Conservation (phyloP, 2,113 vertebrate species). For the Oreotrochilus melanogaster region DNA sequence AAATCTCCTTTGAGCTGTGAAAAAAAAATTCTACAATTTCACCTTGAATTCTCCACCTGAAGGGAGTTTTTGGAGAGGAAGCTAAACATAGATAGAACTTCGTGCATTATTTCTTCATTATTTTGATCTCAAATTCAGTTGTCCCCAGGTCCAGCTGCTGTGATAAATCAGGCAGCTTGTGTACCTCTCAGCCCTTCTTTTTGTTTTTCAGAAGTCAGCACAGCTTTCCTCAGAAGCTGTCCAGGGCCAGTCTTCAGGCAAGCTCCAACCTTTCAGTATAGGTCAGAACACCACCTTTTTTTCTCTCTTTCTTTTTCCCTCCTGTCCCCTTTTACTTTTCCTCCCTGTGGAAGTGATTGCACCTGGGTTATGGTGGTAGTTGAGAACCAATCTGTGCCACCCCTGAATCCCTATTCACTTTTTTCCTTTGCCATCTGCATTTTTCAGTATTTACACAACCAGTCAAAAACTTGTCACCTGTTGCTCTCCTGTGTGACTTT, state of each 20-base stretch:
- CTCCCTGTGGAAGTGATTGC: not conserved
- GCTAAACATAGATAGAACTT: accelerated
- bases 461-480: not conserved
- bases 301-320: too few species aligned
- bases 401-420: not conserved
- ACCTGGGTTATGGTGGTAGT: not conserved
- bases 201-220: not conserved
- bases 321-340: not conserved
- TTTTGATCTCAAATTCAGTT: accelerated
- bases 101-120: not conserved
- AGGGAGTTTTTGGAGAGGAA: not conserved
- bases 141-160: not conserved
- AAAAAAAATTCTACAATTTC: not conserved
- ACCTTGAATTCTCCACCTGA: not conserved
- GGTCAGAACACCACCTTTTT: not conserved
- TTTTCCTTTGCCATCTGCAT: accelerated
- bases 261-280: not conserved
- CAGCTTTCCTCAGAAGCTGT: not conserved
- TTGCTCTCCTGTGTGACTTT: not conserved
- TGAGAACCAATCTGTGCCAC: accelerated
- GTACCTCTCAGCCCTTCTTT: not conserved
- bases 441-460: not conserved
- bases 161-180: not conserved
- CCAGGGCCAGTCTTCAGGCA: not conserved
- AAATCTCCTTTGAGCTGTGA: not conserved